Conservation (phyloP, 2,888 invertebrate genomes). For the Syrista parreyssii region DNA sequence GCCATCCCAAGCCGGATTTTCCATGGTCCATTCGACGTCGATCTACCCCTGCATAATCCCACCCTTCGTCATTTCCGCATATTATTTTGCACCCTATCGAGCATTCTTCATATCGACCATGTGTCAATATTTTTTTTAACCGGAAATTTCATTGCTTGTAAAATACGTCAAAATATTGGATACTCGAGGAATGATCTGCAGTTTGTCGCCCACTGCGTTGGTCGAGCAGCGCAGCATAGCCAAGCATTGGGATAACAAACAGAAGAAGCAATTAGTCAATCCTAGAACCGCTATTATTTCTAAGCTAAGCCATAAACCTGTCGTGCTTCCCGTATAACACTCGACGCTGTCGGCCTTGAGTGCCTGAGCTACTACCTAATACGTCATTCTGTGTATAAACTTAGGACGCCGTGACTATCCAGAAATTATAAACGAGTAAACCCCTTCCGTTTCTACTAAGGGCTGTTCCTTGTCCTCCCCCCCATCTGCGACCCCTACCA, state of each 20-base stretch:
- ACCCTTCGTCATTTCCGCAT: neutral
- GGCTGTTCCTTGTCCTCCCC: neutral
- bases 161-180: neutral
- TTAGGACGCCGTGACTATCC: neutral
- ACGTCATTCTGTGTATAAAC: conserved; percentile 23
- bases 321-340: conserved; percentile 32
- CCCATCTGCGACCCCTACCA: neutral
- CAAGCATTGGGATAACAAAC: conserved; percentile 35
- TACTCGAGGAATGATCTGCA: neutral
- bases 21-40: neutral
- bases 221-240: neutral
- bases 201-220: neutral
- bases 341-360: conserved; percentile 29
- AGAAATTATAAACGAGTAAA: neutral
- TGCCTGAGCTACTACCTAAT: conserved; percentile 27
- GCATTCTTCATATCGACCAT: neutral
- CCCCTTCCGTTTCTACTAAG: neutral
- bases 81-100: neutral
- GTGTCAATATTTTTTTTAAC: neutral
- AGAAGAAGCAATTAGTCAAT: conserved; percentile 20
- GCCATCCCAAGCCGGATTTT: neutral
- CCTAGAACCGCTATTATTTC: conserved; percentile 38
- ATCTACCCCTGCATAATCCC: neutral
- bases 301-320: conserved; percentile 36
- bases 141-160: neutral